Conservation (phyloP, 2,888 invertebrate genomes). For the Dione vanillae region DNA sequence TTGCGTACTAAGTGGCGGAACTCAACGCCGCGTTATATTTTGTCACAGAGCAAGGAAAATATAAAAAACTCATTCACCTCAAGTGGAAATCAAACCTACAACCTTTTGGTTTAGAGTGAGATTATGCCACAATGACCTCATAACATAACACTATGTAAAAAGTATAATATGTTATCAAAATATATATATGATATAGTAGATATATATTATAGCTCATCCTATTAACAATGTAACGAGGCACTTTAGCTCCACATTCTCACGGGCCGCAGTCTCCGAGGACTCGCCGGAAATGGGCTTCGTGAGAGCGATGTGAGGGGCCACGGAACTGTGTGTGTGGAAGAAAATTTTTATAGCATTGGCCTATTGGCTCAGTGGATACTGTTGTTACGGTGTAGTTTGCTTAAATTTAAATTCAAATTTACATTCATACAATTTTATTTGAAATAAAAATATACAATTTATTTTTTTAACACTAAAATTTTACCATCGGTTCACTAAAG, state of each 20-base stretch:
- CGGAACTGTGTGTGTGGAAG: neutral
- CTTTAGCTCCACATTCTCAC: slow-evolving; percentile 42
- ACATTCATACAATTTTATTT: too few relatives aligned
- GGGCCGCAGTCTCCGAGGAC: slow-evolving; percentile 48
- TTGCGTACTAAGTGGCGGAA: neutral
- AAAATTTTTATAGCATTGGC: neutral
- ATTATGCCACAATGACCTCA: too few relatives aligned
- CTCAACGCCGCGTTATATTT: neutral
- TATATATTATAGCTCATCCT: slow-evolving; percentile 29
- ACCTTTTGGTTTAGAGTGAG: too few relatives aligned
- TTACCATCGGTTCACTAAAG: too few relatives aligned
- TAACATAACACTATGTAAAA: too few relatives aligned
- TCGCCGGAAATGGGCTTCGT: slow-evolving; percentile 49
- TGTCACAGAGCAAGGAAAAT: neutral
- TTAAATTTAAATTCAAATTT: too few relatives aligned
- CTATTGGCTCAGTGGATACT: too few relatives aligned
- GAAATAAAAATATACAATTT: too few relatives aligned
- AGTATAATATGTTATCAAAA: neutral
- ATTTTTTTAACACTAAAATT: too few relatives aligned
- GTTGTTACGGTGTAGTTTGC: too few relatives aligned
- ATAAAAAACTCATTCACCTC: too few relatives aligned
- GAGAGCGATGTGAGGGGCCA: slow-evolving; percentile 45
- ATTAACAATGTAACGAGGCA: slow-evolving; percentile 46
- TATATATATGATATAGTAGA: neutral
- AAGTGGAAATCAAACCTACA: too few relatives aligned